Evolutionary conservation across 2,888 invertebrate genomes (phyloP).

Genomic region (Conchocele bisecta): DNA sequence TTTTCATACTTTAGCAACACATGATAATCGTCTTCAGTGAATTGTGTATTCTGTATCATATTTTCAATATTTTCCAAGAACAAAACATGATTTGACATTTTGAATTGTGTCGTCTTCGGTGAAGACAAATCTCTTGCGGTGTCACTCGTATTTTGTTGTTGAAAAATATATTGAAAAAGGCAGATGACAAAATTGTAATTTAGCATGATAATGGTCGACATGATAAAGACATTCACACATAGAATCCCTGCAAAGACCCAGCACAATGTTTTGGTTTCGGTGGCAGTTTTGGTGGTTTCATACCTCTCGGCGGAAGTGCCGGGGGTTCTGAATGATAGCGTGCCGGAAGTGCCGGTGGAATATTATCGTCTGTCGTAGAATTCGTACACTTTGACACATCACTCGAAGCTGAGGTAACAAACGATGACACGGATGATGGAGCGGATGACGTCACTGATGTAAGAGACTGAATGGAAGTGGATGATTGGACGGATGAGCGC

Average conservation of each 20-base stretch:
- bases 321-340: constrained; percentile 16
- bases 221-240: constrained; percentile 48
- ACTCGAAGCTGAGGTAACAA: constrained; percentile 23
- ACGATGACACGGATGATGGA: constrained; percentile 41
- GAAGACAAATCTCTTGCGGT: no score
- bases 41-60: no score
- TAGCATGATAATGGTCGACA: no score
- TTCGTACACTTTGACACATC: not conserved
- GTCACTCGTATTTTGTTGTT: no score
- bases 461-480: constrained; percentile 51
- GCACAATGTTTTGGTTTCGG: constrained; percentile 48
- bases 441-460: constrained; percentile 54
- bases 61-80: no score
- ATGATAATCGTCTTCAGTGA: no score
- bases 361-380: constrained; percentile 12
- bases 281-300: constrained; percentile 36
- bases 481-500: constrained; percentile 33
- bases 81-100: no score
- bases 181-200: no score
- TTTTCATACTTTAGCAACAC: no score
- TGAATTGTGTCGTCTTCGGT: no score
- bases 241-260: constrained; percentile 44
- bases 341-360: constrained; percentile 44
- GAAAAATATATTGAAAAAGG: no score
- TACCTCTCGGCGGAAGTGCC: not conserved